Evolutionary conservation across 2,797 vertebrate species (phyloP).

Genomic region (Pantherophis vulpinus): DNA sequence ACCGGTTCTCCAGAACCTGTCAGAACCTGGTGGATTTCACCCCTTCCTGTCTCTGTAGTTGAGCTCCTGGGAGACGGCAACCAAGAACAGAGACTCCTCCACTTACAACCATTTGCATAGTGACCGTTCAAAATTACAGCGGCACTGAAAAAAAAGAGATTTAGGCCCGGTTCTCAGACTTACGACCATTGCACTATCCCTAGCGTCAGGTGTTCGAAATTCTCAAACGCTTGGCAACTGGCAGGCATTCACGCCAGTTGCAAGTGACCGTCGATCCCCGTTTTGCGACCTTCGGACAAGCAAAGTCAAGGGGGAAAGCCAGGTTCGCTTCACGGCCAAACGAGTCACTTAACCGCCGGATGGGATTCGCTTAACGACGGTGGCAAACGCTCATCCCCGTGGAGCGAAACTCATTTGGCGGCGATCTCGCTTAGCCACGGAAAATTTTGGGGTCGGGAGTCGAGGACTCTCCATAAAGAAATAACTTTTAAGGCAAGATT

Average conservation of each 20-base stretch:
- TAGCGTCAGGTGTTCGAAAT: not conserved
- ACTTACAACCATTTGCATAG: not conserved
- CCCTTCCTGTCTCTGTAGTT: not conserved
- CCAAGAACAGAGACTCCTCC: not conserved
- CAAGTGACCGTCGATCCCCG: not conserved
- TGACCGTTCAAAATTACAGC: too few species aligned
- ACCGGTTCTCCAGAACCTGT: too few species aligned
- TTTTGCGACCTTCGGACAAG: not conserved
- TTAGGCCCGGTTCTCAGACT: not conserved
- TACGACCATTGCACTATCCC: not conserved
- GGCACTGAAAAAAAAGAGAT: not conserved
- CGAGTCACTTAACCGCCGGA: not conserved
- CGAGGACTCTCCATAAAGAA: not conserved
- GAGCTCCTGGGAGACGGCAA: not conserved
- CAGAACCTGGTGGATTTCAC: too few species aligned
- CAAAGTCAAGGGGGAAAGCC: too few species aligned
- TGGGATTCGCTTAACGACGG: not conserved
- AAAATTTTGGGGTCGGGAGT: not conserved
- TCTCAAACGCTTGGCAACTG: not conserved
- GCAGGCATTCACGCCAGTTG: not conserved
- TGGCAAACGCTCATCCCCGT: rapidly evolving
- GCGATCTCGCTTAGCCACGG: not conserved
- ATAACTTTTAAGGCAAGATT: not conserved
- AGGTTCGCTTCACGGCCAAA: not conserved
- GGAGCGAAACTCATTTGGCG: not conserved